Evolutionary conservation across 2,797 vertebrate genomes (phyloP).

Genomic region (Semotilus atromaculatus): DNA sequence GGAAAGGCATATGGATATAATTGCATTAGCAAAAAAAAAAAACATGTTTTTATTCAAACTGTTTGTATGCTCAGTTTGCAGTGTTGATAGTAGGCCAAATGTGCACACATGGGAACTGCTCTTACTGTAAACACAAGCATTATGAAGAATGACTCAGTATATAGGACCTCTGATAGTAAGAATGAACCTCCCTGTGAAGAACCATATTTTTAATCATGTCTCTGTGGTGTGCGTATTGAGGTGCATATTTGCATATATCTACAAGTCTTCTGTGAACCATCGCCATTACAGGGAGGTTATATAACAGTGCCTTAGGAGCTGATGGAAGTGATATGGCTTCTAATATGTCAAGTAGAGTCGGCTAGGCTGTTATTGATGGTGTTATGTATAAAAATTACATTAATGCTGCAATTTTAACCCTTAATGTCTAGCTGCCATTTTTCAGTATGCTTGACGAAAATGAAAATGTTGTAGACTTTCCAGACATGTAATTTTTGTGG

Average conservation of each 20-base stretch:
- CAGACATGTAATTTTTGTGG: neutral
- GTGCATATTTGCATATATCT: constrained; percentile 11
- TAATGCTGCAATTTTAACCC: constrained; percentile 3
- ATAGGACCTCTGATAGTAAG: constrained; percentile 11
- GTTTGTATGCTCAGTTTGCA: constrained; percentile 41
- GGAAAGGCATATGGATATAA: constrained; percentile 20
- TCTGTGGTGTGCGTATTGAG: neutral
- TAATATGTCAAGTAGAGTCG: constrained; percentile 10
- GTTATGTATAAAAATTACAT: neutral
- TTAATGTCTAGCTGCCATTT: constrained; percentile 1
- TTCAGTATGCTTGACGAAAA: neutral
- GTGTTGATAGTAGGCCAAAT: constrained; percentile 46
- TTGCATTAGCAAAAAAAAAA: constrained; percentile 36
- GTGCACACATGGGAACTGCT: constrained; percentile 45
- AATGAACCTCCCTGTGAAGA: constrained; percentile 15
- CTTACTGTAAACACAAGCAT: constrained; percentile 56
- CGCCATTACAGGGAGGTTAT: constrained; percentile 15
- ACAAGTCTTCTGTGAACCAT: constrained; percentile 1
- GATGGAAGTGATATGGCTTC: constrained; percentile 23
- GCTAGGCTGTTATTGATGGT: neutral
- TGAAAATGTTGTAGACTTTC: neutral
- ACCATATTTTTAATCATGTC: constrained; percentile 13
- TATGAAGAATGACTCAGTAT: constrained; percentile 27
- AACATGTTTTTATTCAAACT: constrained; percentile 23
- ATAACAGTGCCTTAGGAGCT: constrained; percentile 30